Conservation (phyloP, 2,888 invertebrate species). For the Neria commutata region DNA sequence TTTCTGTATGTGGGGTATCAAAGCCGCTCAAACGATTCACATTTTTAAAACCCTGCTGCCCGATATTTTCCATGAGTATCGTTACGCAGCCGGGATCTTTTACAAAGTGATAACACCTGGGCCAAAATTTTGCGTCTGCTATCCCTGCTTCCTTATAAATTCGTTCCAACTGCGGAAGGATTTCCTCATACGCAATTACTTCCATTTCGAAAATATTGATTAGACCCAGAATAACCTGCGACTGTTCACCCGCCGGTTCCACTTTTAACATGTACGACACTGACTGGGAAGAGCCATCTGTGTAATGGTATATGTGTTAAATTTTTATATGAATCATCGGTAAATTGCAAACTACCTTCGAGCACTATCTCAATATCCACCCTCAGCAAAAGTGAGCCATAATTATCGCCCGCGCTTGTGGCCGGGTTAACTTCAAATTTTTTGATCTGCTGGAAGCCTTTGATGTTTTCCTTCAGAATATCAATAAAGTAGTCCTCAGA, state of each 20-base stretch:
- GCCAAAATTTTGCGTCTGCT: constrained; percentile 34
- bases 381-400: constrained; percentile 40
- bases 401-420: constrained; percentile 41
- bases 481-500: constrained; percentile 35
- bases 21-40: constrained; percentile 38
- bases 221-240: constrained; percentile 18
- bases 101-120: constrained; percentile 35
- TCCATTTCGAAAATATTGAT: constrained; percentile 45
- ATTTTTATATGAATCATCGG: neutral
- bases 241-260: constrained; percentile 8
- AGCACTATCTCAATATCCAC: constrained; percentile 32
- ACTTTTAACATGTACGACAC: constrained; percentile 41
- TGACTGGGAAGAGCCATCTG: constrained; percentile 20
- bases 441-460: constrained; percentile 31
- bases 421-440: constrained; percentile 38
- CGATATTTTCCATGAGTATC: constrained; percentile 41
- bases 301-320: neutral
- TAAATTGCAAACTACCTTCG: neutral
- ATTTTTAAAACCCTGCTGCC: constrained; percentile 31
- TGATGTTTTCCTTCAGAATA: constrained; percentile 31
- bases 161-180: constrained; percentile 36
- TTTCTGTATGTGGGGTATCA: constrained; percentile 34
- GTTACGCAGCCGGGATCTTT: constrained; percentile 30
- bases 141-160: constrained; percentile 38
- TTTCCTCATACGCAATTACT: constrained; percentile 34